phyloP scores from a whole-genome alignment of 1,140 invertebrate genomes.

The Forficula auricularia region DNA sequence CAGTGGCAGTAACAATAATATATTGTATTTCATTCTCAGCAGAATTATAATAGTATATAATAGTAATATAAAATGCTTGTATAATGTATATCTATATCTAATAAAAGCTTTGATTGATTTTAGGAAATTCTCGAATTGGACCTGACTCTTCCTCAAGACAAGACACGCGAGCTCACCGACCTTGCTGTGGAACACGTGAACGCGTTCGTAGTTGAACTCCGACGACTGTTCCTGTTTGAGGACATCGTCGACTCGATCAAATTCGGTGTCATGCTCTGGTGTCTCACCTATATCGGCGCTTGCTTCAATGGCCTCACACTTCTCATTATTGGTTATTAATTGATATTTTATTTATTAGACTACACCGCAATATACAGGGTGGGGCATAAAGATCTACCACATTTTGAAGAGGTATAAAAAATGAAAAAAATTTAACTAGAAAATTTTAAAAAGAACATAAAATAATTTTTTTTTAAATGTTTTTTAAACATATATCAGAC shows the following conservation, averaged over 20 bases:
- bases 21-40: too few species aligned
- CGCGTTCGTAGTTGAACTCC: constrained; percentile 56
- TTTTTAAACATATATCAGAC: too few species aligned
- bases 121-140: constrained; percentile 75
- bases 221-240: constrained; percentile 87
- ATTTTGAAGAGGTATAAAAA: too few species aligned
- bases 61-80: too few species aligned
- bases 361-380: too few species aligned
- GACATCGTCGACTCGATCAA: constrained; percentile 90
- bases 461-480: too few species aligned
- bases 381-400: neutral
- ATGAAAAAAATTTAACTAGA: too few species aligned
- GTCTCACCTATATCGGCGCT: constrained; percentile 84
- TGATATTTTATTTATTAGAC: neutral
- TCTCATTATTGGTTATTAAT: constrained; percentile 67
- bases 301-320: constrained; percentile 98
- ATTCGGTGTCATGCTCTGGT: constrained; percentile 84
- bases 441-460: too few species aligned
- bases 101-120: too few species aligned
- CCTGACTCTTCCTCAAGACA: constrained; percentile 66
- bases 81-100: too few species aligned
- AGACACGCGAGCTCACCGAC: constrained; percentile 69
- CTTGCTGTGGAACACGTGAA: constrained; percentile 70
- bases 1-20: too few species aligned
- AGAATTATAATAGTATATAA: too few species aligned